A percentile compares a stretch with the other conserved stretches of the same genome.
phyloP scores from a whole-genome alignment of 2,113 vertebrate species.

The Zapornia atra region DNA sequence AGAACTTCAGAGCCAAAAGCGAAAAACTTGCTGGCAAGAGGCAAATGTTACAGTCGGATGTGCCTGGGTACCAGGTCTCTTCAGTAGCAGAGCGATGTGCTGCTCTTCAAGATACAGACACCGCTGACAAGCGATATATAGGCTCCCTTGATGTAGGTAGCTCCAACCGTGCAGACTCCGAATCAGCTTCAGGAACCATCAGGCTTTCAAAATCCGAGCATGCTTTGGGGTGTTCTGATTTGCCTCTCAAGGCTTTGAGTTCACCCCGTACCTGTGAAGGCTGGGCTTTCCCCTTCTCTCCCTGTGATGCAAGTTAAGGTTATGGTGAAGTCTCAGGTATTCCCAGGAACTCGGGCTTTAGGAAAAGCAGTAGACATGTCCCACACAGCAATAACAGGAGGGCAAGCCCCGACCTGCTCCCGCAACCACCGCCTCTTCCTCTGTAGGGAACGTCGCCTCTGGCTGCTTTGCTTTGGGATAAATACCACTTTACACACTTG shows the following conservation, averaged over 20 bases:
- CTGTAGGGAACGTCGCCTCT: neutral
- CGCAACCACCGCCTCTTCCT: neutral
- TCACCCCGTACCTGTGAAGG: neutral
- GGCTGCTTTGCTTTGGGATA: neutral
- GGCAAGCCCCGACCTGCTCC: neutral
- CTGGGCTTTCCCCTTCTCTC: neutral
- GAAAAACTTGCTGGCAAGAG: neutral
- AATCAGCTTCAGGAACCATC: neutral
- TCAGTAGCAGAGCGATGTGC: neutral
- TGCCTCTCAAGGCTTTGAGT: neutral
- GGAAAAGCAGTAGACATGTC: neutral
- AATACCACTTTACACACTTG: neutral
- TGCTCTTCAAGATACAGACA: neutral
- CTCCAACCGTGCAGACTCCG: neutral
- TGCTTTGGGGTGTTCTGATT: neutral
- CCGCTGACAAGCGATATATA: neutral
- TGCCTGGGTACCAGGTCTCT: neutral
- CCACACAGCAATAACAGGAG: neutral
- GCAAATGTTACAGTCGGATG: neutral
- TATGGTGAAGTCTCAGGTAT: neutral
- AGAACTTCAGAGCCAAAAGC: neutral
- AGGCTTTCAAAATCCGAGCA: neutral
- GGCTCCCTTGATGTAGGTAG: neutral
- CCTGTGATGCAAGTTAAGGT: neutral
- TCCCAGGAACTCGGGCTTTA: neutral